Conservation (phyloP, 2,113 vertebrate species). For the Amphiprion percula region DNA sequence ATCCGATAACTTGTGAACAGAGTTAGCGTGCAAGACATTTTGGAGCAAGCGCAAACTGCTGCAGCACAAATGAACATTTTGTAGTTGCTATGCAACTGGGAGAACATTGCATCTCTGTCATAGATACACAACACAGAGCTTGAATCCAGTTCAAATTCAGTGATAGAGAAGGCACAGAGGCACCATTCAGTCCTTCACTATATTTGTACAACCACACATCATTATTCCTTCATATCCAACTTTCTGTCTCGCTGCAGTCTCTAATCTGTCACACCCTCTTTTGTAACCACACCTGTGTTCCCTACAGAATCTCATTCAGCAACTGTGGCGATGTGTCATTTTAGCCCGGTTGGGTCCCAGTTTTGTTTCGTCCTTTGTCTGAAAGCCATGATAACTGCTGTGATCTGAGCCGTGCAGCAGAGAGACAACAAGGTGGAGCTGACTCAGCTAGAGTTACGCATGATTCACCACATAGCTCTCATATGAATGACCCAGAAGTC, state of each 20-base stretch:
- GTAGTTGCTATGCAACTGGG: constrained; percentile 64
- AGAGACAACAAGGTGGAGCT: constrained; percentile 29
- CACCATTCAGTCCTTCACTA: constrained; percentile 24
- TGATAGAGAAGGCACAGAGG: constrained; percentile 13
- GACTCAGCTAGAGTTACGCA: constrained; percentile 49
- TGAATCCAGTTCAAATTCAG: constrained; percentile 29
- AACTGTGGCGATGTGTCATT: constrained; percentile 6
- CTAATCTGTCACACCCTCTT: constrained; percentile 3
- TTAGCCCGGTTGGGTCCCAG: constrained; percentile 3
- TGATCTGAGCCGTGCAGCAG: constrained; percentile 39
- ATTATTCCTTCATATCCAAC: background rate
- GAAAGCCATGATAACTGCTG: constrained; percentile 1
- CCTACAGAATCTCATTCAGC: constrained; percentile 10
- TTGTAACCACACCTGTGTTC: constrained; percentile 5
- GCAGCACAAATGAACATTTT: constrained; percentile 36
- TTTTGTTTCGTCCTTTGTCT: constrained; percentile 49
- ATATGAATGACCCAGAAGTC: constrained; percentile 84
- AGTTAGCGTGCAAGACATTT: constrained; percentile 2
- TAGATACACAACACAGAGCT: constrained; percentile 20
- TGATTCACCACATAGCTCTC: constrained; percentile 81
- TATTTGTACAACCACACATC: background rate
- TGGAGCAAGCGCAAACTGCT: constrained; percentile 15
- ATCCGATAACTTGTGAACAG: constrained; percentile 29
- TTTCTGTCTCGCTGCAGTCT: constrained; percentile 13
- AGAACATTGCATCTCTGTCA: constrained; percentile 42